Base-by-base conservation (phyloP, 1,140 invertebrate species). In the Campodea augens region DNA sequence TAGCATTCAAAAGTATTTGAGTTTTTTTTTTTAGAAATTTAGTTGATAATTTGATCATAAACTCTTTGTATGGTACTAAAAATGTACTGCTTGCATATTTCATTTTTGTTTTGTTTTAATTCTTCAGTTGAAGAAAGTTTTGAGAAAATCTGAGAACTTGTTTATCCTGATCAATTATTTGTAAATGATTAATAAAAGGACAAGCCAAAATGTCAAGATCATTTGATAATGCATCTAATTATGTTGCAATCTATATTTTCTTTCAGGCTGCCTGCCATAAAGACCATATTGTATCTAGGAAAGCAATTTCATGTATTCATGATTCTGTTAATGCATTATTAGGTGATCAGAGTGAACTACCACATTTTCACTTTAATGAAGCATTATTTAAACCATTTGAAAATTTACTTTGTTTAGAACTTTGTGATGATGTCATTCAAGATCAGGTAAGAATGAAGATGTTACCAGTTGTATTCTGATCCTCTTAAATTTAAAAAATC, bases 321-420 rank as follows among this genome's bases (percentile, higher is more conserved):
- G 88, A 92, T 56, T 81, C 85, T 18, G 84, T 92, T 32, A 87
- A 81, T 4, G 77, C 82, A 0, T 59, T 93, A 15, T 62, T 95
- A n/a, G 84, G 85, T 52, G 83, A 86, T 55, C 82, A 88, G 57
- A 70, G 77, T 1, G 90, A 96, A 60, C 61, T 89, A 38, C 78
- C 86, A 0, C 83, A 92, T 64, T 95, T 92, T 59, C 88, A 95
- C 57, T 90, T 92, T 56, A 93, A 95, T 58, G 90, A 93, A 63
- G 83, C 86, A 1, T 65, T 96, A 3, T 81, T 93, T 50, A 93
- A 95, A 56, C 87, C 89, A 0, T 93, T 92, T 61, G 89, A 96
- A 64, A 92, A 91, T 61, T 70, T 96, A 18, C 64, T 95, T 0
- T 91, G 86, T 61, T 69, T 93, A 46, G 88, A 93, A 60, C 65